phyloP scores from a whole-genome alignment of 2,888 invertebrate species.

The Disparrhopalites patrizii region DNA sequence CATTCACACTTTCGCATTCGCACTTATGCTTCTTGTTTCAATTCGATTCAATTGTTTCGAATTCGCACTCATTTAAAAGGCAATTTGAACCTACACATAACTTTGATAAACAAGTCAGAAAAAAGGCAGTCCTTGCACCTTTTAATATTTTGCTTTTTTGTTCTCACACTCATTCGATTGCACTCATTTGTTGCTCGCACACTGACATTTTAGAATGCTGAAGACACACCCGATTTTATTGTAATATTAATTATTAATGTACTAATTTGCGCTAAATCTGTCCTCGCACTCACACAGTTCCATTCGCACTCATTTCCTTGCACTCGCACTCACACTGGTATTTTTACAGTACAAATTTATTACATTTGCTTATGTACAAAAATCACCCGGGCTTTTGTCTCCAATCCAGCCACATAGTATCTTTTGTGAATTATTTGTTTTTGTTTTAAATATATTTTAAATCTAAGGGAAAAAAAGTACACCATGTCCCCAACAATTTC shows the following conservation, averaged over 20 bases:
- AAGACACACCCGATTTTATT: not conserved
- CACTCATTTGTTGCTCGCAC: not conserved
- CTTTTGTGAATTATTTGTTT: no score
- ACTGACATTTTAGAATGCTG: not conserved
- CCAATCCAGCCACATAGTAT: no score
- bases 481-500: no score
- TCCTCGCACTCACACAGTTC: not conserved
- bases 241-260: not conserved
- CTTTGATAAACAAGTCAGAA: no score
- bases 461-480: no score
- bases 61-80: not conserved
- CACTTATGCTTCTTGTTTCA: not conserved
- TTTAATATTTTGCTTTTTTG: not conserved
- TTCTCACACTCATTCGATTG: not conserved
- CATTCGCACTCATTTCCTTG: not conserved
- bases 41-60: not conserved
- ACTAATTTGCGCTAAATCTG: not conserved
- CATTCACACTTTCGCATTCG: not conserved
- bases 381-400: no score
- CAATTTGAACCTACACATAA: no score
- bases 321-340: constrained; percentile 5
- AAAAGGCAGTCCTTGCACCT: no score
- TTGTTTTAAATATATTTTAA: no score
- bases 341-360: no score
- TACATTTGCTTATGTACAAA: no score